Evolutionary conservation across 2,113 vertebrate genomes (phyloP).

Genomic region (Circaetus cinerascens): DNA sequence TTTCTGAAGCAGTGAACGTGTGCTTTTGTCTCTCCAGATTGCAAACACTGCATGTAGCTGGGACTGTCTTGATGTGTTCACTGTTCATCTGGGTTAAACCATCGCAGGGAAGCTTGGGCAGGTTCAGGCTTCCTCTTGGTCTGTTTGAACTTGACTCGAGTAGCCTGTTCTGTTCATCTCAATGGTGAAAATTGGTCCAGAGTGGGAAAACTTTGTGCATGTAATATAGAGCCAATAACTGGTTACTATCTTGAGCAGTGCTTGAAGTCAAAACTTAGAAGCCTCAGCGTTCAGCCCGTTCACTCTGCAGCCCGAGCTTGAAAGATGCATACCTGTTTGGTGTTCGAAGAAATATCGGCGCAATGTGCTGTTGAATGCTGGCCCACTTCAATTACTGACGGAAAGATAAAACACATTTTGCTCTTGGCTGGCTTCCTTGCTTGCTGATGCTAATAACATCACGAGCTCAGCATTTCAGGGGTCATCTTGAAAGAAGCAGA

Average conservation of each 20-base stretch:
- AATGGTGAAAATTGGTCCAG: background rate
- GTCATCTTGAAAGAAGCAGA: slow-evolving; percentile 42
- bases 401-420: slow-evolving; percentile 25
- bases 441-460: slow-evolving; percentile 30
- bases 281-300: background rate
- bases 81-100: background rate
- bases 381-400: slow-evolving; percentile 2
- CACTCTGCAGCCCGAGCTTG: background rate
- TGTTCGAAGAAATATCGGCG: slow-evolving; percentile 48
- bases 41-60: background rate
- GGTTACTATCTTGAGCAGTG: background rate
- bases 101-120: fast-evolving
- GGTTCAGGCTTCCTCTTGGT: background rate
- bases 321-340: background rate
- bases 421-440: slow-evolving; percentile 51
- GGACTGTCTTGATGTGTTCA: background rate
- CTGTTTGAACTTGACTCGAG: background rate
- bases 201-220: background rate
- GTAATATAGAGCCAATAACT: background rate
- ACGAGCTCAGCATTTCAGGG: background rate
- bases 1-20: background rate
- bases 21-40: background rate
- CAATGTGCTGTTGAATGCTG: background rate
- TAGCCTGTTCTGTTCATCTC: background rate
- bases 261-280: background rate